These are phyloP conservation scores for Paralinhomoeus sp. DNA, from an alignment of 2,888 invertebrate species.

Conservation along the genomic window DNA sequence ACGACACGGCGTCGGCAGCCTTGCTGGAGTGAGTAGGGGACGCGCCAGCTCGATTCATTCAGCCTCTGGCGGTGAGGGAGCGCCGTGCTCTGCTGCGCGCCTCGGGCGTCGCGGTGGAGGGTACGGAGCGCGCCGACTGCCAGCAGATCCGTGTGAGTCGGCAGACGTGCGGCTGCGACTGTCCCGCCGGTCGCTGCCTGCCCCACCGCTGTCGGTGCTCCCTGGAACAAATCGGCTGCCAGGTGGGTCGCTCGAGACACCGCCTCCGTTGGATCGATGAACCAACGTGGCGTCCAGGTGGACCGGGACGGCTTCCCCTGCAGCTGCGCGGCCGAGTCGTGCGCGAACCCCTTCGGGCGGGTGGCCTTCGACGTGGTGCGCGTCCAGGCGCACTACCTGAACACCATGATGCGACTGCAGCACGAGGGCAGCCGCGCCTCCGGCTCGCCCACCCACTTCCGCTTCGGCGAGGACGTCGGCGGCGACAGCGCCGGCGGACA, in stretches of 20 bases:
- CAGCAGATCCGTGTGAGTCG: slow-evolving; percentile 41
- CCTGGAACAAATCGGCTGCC: slow-evolving; percentile 81
- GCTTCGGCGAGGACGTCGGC: too few relatives aligned
- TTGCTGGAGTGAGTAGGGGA: too few relatives aligned
- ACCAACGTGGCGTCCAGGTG: too few relatives aligned
- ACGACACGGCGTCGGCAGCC: too few relatives aligned
- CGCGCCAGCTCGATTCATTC: too few relatives aligned
- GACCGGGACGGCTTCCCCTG: slow-evolving; percentile 87
- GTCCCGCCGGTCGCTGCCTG: slow-evolving; percentile 63
- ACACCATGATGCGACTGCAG: slow-evolving; percentile 72
- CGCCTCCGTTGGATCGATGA: too few relatives aligned
- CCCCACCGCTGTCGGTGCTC: slow-evolving; percentile 86
- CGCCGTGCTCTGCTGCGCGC: slow-evolving; percentile 60
- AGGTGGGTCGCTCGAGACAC: slow-evolving; percentile 34
- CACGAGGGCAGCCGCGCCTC: too few relatives aligned
- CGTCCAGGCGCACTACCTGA: slow-evolving; percentile 85
- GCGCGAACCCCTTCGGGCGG: slow-evolving; percentile 68
- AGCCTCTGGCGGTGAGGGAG: slow-evolving; percentile 76
- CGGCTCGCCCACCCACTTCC: too few relatives aligned
- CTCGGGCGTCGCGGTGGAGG: slow-evolving; percentile 78
- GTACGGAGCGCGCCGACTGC: slow-evolving; percentile 75
- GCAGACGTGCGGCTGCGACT: slow-evolving; percentile 54
- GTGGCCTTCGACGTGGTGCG: slow-evolving; percentile 87
- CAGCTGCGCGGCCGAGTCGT: slow-evolving; percentile 72
- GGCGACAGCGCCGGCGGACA: too few relatives aligned